Conservation (phyloP, 2,888 invertebrate genomes). For the Choreutis nemorana region DNA sequence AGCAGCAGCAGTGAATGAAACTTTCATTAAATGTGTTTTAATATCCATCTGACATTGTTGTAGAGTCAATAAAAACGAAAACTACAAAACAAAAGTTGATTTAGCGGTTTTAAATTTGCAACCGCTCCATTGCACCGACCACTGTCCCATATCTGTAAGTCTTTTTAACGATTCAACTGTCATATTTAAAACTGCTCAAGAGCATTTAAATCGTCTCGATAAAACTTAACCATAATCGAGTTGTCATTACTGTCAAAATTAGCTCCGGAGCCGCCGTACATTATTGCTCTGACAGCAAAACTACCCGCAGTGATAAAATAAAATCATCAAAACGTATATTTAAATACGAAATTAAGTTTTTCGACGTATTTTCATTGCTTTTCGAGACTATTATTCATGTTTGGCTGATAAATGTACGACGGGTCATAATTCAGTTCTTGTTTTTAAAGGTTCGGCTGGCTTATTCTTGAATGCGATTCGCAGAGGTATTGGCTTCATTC, state of each 20-base stretch:
- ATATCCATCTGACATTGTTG: no score
- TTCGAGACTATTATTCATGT: conserved; percentile 53
- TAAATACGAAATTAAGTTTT: conserved; percentile 60
- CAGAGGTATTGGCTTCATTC: no score
- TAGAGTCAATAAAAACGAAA: no score
- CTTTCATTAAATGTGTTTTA: no score
- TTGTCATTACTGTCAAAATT: conserved; percentile 14
- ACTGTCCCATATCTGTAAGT: no score
- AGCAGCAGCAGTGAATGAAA: no score
- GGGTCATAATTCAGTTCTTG: conserved; percentile 57
- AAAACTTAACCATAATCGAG: conserved; percentile 4
- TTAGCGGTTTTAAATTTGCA: no score
- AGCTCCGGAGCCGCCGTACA: conserved; percentile 12
- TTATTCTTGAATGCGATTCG: no score
- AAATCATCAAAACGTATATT: conserved; percentile 45
- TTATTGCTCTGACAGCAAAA: conserved; percentile 5
- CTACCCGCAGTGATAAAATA: conserved; percentile 12
- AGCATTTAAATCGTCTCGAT: conserved; percentile 1
- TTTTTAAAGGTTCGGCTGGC: no score
- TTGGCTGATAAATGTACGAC: conserved; percentile 53
- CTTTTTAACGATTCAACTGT: no score
- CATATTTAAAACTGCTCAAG: not conserved
- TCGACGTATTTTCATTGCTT: conserved; percentile 49
- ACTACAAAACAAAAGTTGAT: no score
- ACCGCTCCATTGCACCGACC: no score